Conservation (phyloP, 2,888 invertebrate species). For the Pseudoips prasinana region DNA sequence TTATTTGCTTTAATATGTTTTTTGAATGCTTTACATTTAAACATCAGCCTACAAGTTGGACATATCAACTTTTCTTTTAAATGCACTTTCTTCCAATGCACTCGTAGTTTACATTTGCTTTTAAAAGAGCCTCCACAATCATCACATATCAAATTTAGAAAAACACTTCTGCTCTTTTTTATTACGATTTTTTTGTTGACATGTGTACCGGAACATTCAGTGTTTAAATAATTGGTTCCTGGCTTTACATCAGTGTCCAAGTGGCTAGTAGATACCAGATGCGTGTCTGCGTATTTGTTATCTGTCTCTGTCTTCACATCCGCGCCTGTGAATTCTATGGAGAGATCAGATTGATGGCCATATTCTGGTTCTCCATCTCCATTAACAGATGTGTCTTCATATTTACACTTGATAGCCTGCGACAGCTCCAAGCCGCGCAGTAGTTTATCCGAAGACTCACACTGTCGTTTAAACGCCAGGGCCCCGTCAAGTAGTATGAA, state of each 20-base stretch:
- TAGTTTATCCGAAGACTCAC: constrained; percentile 50
- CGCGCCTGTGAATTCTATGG: too few relatives aligned
- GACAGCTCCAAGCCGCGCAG: constrained; percentile 27
- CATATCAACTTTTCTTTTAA: constrained; percentile 33
- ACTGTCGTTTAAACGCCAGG: constrained; percentile 57
- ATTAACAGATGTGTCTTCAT: too few relatives aligned
- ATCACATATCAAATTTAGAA: constrained; percentile 30
- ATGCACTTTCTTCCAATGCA: constrained; percentile 47
- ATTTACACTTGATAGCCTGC: too few relatives aligned
- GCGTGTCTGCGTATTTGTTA: too few relatives aligned
- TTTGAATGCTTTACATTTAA: constrained; percentile 48
- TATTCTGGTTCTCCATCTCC: too few relatives aligned
- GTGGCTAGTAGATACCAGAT: too few relatives aligned
- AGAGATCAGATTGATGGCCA: too few relatives aligned
- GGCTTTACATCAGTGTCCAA: constrained; percentile 5
- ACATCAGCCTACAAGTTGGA: constrained; percentile 36
- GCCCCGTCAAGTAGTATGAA: constrained; percentile 55
- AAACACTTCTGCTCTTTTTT: constrained; percentile 3
- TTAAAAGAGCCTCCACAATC: constrained; percentile 41
- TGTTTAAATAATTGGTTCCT: neutral
- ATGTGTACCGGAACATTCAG: neutral
- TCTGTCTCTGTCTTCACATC: too few relatives aligned
- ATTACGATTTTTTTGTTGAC: neutral
- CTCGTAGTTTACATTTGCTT: constrained; percentile 46
- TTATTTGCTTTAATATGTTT: constrained; percentile 35